Percentiles rank a stretch among this genome's conserved stretches.
These are phyloP conservation scores for Pogona vitticeps DNA, from an alignment of 2,113 vertebrate genomes.

Conservation along the genomic window DNA sequence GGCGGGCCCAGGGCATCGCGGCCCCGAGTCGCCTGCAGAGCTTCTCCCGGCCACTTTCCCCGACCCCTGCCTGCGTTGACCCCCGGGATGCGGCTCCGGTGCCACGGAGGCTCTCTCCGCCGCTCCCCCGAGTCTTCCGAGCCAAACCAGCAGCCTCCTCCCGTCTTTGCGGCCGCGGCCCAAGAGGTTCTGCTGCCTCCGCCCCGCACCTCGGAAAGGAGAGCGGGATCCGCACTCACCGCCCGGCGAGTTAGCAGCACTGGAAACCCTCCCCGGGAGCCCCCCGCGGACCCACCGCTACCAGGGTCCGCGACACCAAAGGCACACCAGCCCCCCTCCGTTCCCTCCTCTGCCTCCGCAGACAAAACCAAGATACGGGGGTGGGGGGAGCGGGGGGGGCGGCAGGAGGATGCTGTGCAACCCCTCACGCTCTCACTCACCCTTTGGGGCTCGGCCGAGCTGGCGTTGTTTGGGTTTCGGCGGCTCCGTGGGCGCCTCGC, in stretches of 20 bases:
- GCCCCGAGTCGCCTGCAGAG: not conserved
- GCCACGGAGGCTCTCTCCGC: not conserved
- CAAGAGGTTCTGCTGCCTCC: not conserved
- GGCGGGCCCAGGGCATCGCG: conserved; percentile 11
- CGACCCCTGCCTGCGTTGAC: not conserved
- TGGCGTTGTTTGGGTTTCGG: not conserved
- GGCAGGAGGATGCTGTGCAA: too few species aligned
- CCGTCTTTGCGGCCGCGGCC: not conserved
- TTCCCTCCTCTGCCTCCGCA: not conserved
- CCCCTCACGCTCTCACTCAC: not conserved
- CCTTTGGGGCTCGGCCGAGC: not conserved
- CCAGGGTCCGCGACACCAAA: not conserved
- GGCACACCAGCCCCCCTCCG: not conserved
- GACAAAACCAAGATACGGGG: not conserved
- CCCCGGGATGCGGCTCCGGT: too few species aligned
- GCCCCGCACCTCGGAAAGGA: not conserved
- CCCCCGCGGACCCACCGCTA: not conserved
- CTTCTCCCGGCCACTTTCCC: not conserved
- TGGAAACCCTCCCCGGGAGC: not conserved
- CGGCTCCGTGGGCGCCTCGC: conserved; percentile 50
- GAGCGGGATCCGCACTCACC: not conserved
- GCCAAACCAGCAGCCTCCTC: not conserved
- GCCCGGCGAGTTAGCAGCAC: not conserved
- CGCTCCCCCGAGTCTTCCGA: not conserved
- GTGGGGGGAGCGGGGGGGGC: not conserved